phyloP scores from a whole-genome alignment of 2,113 vertebrate species.

The Bothrops jararaca region DNA sequence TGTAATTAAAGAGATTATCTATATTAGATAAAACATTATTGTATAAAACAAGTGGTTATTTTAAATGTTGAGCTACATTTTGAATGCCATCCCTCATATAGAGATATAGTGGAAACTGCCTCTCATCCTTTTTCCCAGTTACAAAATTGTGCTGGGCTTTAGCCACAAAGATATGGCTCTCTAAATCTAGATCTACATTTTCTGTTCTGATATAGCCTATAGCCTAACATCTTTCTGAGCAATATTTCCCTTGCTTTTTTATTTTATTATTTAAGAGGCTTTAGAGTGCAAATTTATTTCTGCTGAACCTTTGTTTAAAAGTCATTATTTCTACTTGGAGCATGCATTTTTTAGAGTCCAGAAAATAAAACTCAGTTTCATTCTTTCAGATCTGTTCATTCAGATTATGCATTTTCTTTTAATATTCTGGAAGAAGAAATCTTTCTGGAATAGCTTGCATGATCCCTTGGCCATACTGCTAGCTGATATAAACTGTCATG shows the following conservation, averaged over 20 bases:
- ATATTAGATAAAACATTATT: not conserved
- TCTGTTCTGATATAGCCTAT: not conserved
- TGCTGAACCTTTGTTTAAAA: not conserved
- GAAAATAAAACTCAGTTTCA: not conserved
- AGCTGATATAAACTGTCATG: slow-evolving; percentile 2
- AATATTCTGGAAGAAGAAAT: not conserved
- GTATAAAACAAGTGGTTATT: not conserved
- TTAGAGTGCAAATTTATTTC: not conserved
- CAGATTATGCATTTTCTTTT: not conserved
- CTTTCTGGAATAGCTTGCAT: slow-evolving; percentile 14
- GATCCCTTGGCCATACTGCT: slow-evolving; percentile 2
- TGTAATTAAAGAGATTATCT: not conserved
- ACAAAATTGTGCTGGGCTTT: not conserved
- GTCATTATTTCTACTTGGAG: not conserved
- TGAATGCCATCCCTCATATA: not conserved
- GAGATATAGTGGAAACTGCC: not conserved
- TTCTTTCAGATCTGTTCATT: not conserved
- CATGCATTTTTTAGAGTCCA: not conserved
- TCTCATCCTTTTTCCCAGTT: not conserved
- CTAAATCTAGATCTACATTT: not conserved
- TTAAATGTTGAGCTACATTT: not conserved
- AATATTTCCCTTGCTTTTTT: not conserved
- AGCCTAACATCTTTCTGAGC: not conserved
- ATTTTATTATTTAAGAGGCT: not conserved
- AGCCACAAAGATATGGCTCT: not conserved